phyloP scores from a whole-genome alignment of 1,140 invertebrate species.

The Papilio machaon region DNA sequence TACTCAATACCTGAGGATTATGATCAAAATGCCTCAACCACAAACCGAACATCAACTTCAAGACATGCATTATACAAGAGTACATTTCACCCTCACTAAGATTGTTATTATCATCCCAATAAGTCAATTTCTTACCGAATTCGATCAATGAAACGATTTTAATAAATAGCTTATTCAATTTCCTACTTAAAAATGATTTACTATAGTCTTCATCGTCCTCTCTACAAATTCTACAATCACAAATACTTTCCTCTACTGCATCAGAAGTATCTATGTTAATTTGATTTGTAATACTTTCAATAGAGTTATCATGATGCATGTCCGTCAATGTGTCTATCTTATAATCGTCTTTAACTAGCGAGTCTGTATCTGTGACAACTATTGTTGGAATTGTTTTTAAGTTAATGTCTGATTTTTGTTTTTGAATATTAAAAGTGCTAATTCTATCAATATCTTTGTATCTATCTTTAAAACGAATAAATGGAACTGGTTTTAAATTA shows the following conservation, averaged over 20 bases:
- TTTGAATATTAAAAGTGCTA: constrained; percentile 48
- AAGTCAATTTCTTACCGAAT: constrained; percentile 59
- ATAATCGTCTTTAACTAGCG: constrained; percentile 14
- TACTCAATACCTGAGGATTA: constrained; percentile 54
- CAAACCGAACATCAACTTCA: constrained; percentile 71
- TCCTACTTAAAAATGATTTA: constrained; percentile 56
- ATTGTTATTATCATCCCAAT: constrained; percentile 71
- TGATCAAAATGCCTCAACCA: constrained; percentile 77
- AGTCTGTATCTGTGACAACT: constrained; percentile 45
- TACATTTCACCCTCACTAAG: constrained; percentile 71
- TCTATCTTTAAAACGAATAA: constrained; percentile 41
- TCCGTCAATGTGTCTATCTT: neutral
- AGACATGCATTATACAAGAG: constrained; percentile 62
- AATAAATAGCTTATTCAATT: constrained; percentile 63
- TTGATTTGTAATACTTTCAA: constrained; percentile 46
- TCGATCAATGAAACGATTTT: constrained; percentile 62
- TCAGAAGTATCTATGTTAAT: constrained; percentile 57
- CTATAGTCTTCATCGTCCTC: constrained; percentile 51
- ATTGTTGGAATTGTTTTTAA: constrained; percentile 46
- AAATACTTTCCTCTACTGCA: constrained; percentile 66
- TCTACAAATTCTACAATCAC: constrained; percentile 74
- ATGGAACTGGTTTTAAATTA: constrained; percentile 35
- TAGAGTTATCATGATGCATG: constrained; percentile 12
- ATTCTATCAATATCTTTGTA: constrained; percentile 44
- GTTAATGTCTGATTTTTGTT: constrained; percentile 45